These are phyloP conservation scores for Chromobotia macracanthus DNA, from an alignment of 2,797 vertebrate genomes.

Conservation along the genomic window DNA sequence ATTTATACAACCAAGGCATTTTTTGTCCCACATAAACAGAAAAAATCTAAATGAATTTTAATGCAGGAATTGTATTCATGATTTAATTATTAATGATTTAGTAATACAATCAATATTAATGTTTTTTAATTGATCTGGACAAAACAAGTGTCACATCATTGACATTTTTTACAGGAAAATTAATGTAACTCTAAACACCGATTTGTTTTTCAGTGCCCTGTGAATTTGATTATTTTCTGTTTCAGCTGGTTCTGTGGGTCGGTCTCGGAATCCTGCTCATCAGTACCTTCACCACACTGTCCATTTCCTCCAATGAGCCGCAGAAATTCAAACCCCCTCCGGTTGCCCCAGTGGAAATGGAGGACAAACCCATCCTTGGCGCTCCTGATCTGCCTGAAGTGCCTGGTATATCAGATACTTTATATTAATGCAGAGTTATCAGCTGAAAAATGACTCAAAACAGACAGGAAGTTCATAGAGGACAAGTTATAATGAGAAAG, in stretches of 20 bases:
- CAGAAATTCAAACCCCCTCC: conserved; percentile 71
- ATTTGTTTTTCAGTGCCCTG: background rate
- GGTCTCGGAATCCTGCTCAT: conserved; percentile 92
- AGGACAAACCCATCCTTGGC: conserved; percentile 56
- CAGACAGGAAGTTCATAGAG: conserved; percentile 19
- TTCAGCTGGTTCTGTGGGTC: conserved; percentile 89
- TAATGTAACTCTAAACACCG: background rate
- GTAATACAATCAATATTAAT: too few species aligned
- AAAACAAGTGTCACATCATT: background rate
- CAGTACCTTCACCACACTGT: conserved; percentile 92
- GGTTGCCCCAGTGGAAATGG: conserved; percentile 55
- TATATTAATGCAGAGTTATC: conserved; percentile 19
- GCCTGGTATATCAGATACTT: conserved; percentile 74
- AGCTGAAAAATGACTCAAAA: conserved; percentile 1
- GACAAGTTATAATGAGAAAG: conserved; percentile 65
- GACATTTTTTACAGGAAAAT: background rate
- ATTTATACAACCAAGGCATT: too few species aligned
- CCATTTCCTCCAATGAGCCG: conserved; percentile 75
- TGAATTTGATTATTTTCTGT: conserved; percentile 8
- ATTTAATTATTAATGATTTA: too few species aligned
- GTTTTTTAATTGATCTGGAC: background rate
- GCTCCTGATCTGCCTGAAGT: conserved; percentile 68
- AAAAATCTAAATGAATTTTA: too few species aligned
- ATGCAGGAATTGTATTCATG: too few species aligned
- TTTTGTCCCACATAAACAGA: too few species aligned